These are phyloP conservation scores for Sipunculus nudus DNA, from an alignment of 2,888 invertebrate species.

Conservation along the genomic window DNA sequence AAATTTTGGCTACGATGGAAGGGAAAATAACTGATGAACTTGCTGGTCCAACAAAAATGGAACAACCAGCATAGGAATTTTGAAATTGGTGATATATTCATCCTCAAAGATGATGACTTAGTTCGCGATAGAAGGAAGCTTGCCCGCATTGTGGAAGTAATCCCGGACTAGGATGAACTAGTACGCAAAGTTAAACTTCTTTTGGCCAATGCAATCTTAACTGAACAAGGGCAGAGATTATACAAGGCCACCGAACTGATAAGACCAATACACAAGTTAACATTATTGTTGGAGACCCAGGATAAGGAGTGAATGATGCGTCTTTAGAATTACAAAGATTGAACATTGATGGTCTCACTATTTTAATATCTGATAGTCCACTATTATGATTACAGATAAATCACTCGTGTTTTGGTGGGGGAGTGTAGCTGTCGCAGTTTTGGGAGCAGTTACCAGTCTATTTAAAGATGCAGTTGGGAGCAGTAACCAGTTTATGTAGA, in stretches of 20 bases:
- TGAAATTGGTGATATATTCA: conserved; percentile 23
- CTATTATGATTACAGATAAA: no score
- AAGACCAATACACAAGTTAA: conserved; percentile 30
- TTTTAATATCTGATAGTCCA: no score
- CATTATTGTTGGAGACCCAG: conserved; percentile 19
- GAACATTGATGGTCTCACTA: no score
- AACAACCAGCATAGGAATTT: conserved; percentile 35
- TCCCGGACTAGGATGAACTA: conserved; percentile 35
- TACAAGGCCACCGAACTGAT: not conserved
- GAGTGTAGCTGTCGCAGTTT: no score
- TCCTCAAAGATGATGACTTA: conserved; percentile 23
- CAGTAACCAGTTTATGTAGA: no score
- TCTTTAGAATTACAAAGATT: no score
- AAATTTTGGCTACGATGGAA: conserved; percentile 11
- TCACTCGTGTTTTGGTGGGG: no score
- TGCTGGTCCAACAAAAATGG: conserved; percentile 3
- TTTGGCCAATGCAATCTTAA: conserved; percentile 2
- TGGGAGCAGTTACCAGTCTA: no score
- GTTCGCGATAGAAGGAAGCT: conserved; percentile 19
- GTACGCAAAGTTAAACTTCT: conserved; percentile 29
- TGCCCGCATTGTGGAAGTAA: conserved; percentile 1
- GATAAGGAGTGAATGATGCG: no score
- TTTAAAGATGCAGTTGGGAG: no score
- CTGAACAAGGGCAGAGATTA: conserved; percentile 14
- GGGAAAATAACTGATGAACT: conserved; percentile 1